Conservation (phyloP, 2,888 invertebrate species). For the Heliothis peltigera region DNA sequence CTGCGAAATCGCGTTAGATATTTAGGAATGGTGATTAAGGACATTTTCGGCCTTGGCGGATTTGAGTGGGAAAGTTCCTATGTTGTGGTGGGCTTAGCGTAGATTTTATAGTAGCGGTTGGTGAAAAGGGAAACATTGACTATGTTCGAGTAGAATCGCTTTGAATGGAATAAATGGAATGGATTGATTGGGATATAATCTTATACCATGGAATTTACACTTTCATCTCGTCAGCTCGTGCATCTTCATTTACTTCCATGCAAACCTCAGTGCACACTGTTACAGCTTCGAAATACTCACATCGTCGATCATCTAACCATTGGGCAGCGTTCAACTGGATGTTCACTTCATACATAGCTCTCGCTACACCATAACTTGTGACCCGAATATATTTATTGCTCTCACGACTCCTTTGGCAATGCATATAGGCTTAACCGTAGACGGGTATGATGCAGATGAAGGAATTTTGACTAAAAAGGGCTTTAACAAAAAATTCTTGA, state of each 20-base stretch:
- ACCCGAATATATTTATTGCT: background rate
- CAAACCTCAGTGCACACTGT: too few relatives aligned
- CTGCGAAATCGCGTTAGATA: constrained; percentile 43
- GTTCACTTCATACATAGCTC: background rate
- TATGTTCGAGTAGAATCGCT: background rate
- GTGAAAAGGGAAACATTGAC: background rate
- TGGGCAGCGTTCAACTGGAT: too few relatives aligned
- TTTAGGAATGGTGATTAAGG: constrained; percentile 27
- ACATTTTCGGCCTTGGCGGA: constrained; percentile 37
- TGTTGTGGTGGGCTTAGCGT: constrained; percentile 3
- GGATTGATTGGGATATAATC: too few relatives aligned
- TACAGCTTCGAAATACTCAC: background rate
- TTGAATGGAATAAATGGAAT: too few relatives aligned
- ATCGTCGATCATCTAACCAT: background rate
- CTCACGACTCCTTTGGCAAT: background rate
- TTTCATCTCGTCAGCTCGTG: too few relatives aligned
- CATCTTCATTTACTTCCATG: too few relatives aligned
- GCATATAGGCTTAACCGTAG: too few relatives aligned
- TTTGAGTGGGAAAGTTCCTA: constrained; percentile 13
- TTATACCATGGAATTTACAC: too few relatives aligned
- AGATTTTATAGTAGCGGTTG: constrained; percentile 30
- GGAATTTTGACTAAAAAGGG: too few relatives aligned
- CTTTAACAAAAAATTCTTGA: too few relatives aligned
- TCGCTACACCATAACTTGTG: constrained; percentile 1
- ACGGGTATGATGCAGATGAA: too few relatives aligned